Evolutionary conservation across 2,797 vertebrate species (phyloP), one percentile per base, ranked within the genome.

Genomic region (Pempheris klunzingeri): DNA sequence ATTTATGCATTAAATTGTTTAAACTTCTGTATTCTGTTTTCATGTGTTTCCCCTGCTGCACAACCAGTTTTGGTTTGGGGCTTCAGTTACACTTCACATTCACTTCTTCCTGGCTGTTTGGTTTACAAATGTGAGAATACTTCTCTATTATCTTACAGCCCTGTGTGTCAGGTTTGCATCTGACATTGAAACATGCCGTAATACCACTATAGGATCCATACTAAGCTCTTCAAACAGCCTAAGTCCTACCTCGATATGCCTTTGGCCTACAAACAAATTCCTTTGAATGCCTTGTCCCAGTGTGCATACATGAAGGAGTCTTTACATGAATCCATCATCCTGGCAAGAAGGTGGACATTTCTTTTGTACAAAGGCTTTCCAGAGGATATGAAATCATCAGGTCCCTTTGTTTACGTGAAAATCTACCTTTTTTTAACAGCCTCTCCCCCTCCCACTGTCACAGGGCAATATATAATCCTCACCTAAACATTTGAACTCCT

Each of bases 351-450:
- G 55, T 50, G 36, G 44, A 73, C 77, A 20, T 79, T 67, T 68
- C 75, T 71, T 88, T 93, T 92, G 89, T 90, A 8, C 57, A 80
- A 75, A 36, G 65, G 49, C 62, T 80, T 63, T 72, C 81, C 69
- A 71, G 62, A 92, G 92, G 90, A 92, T 78, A 46, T 93, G 89
- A 91, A 89, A 81, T 92, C 90, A 91, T 11, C 59, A 12, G 15
- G 38, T 65, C 26, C 55, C 74, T 87, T 90, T 90, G 83, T 90
- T 87, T 83, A 86, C 84, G 82, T 85, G 80, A 82, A 83, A 81
- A 55, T 22, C 39, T 66, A 70, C 64, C 74, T 77, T 81, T 88
- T 77, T 85, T 83, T 39, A 61, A 71, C 66, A 69, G 44, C 71
- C 60, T 71, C 65, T 77, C 55, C 7, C 80, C 85, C 78, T 71